Base-by-base conservation (phyloP, 2,797 vertebrate genomes). In the Catamblyrhynchus diadema region DNA sequence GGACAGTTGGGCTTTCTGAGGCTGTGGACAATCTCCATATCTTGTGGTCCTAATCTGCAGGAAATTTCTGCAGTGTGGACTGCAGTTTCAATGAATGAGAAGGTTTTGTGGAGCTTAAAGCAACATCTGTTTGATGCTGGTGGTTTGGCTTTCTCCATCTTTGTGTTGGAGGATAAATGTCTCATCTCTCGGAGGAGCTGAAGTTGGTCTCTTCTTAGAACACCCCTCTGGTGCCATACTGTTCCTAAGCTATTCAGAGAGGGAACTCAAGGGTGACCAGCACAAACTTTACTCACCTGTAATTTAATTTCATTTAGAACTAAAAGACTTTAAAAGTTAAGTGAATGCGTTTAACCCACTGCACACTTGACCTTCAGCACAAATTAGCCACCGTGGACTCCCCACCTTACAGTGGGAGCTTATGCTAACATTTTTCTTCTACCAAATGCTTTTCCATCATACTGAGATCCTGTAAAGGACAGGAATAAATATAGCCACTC, bases 401-500 rank as follows among this genome's bases (percentile, higher is more conserved):
- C 44, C 24, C 51, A 74, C 73, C 60, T 89, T 82, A 74, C 2
- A 2, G 6, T 32, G 24, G 54, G 75, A 81, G 22, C 65, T 90
- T 69, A 54, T 65, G 75, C 71, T 94, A 88, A 81, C 73, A 48
- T 89, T 94, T 95, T 95, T 66, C 72, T 93, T 79, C 69, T 66
- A 91, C 20, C 59, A 87, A 86, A 71, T 92, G 71, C 57, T 93
- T 87, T 97, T 95, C 84, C 61, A 48, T 88, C 80, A 92, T 69
- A 92, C 57, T 45, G 88, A 96, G 81, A 82, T 86, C 94, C 89
- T 92, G 41, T 66, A 91, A 97, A 97, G 94, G 87, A 93, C 88
- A 94, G 83, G 80, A 93, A 96, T 97, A 98, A 94, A 97, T 88
- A 97, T 82, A 97, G 84, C 90, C 64, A 96, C 88, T 97, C 89